These are phyloP conservation scores for Deroplatys truncata DNA, from an alignment of 2,888 invertebrate species.

Conservation along the genomic window DNA sequence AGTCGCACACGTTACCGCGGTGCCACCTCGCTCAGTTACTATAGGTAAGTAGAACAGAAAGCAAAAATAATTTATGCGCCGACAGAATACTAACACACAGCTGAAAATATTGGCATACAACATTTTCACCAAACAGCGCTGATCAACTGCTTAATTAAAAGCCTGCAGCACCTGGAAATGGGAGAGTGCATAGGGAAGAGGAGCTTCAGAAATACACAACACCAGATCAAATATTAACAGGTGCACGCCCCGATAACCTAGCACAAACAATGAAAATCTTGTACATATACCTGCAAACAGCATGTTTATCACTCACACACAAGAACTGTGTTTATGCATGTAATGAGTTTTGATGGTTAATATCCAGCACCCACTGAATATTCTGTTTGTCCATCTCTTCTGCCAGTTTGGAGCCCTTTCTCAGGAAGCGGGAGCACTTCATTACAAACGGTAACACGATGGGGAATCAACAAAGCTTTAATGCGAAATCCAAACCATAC, in stretches of 20 bases:
- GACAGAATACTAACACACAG: too few species aligned
- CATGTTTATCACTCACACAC: neutral
- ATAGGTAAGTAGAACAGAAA: too few species aligned
- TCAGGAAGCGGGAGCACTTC: neutral
- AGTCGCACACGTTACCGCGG: too few species aligned
- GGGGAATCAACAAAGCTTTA: too few species aligned
- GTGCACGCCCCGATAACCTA: neutral
- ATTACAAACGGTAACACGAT: too few species aligned
- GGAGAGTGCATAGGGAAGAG: neutral
- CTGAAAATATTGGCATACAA: too few species aligned
- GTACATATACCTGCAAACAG: neutral
- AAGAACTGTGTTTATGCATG: neutral
- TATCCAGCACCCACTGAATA: neutral
- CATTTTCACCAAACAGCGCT: too few species aligned
- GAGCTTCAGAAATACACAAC: neutral
- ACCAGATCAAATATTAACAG: neutral
- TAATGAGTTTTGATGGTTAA: neutral
- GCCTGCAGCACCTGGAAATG: neutral
- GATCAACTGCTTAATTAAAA: neutral
- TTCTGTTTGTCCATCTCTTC: neutral
- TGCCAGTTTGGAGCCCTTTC: neutral
- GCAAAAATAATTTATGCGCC: too few species aligned
- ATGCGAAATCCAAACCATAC: too few species aligned
- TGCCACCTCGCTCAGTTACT: too few species aligned
- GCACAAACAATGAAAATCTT: neutral